Percentiles rank a stretch among this genome's conserved stretches.
Conservation (phyloP, 2,113 vertebrate species). For the Hydrochoerus hydrochaeris region DNA sequence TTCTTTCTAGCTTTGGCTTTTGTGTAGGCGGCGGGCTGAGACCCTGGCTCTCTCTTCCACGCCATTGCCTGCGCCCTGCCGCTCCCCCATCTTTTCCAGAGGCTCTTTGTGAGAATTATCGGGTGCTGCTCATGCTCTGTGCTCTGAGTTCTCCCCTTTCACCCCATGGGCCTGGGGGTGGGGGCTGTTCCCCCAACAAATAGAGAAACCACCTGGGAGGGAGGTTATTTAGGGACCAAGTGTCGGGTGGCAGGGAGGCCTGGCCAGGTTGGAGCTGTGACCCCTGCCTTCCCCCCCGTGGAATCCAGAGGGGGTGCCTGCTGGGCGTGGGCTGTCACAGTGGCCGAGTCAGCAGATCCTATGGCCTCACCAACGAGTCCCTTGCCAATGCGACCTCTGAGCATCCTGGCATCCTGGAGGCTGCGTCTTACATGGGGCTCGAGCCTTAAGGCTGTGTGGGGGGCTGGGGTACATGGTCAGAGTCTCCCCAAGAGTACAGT, state of each 20-base stretch:
- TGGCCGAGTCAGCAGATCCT: background rate
- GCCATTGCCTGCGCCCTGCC: fast-evolving
- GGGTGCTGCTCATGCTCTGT: no score
- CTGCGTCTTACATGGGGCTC: fast-evolving
- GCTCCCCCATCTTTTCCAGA: no score
- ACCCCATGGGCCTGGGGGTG: background rate
- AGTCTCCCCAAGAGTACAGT: no score
- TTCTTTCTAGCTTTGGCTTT: background rate
- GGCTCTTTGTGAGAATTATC: background rate
- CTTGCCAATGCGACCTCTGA: background rate
- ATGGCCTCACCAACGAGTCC: background rate
- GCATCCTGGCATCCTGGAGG: background rate
- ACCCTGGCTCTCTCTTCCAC: background rate
- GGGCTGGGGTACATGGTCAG: background rate
- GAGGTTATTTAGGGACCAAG: background rate
- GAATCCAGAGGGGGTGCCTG: background rate
- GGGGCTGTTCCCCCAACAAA: background rate
- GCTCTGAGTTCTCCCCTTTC: background rate
- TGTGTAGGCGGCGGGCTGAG: background rate
- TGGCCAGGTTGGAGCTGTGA: fast-evolving
- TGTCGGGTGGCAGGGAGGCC: background rate
- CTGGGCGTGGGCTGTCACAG: fast-evolving
- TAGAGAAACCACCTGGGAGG: background rate
- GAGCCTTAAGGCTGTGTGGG: background rate
- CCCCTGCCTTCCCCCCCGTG: background rate